Evolutionary conservation across 2,797 vertebrate genomes (phyloP), one percentile per base, ranked within the genome.

Genomic region (Ficedula albicollis): DNA sequence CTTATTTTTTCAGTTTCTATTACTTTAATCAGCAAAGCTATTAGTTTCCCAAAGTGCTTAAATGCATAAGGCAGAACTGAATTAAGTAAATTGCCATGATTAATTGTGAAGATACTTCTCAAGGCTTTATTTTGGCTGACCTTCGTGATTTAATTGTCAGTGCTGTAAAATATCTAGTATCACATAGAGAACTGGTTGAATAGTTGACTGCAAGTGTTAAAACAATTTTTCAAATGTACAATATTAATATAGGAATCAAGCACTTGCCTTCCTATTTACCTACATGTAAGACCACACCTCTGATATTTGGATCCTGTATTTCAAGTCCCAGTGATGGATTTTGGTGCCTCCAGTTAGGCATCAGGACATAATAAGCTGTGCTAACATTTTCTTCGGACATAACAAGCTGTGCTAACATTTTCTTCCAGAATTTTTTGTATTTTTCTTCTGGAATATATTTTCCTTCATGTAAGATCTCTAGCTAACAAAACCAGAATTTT

Each of bases 51-150:
- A 39, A 87, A 93, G n/a, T 83, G 26, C 36, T 59, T 84, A 89
- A 91, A 92, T 70, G 44, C 46, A 52, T 59, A 83, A 90, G 62
- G 55, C 32, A 95, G 87, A 90, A 85, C 32, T 19, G 85, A 93
- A 90, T 92, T 80, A 91, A 90, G 51, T 83, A 94, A 91, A 88
- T 69, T 2, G 2, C 49, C 44, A 44, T 41, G 73, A 92, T 95
- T 95, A 95, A 87, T 79, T 67, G 32, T 67, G 78, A 87, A 89
- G 83, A 85, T 91, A 82, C 29, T 89, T 86, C 43, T 91, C 52
- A 83, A 95, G 66, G 70, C 86, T 85, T 29, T 84, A 76, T 68
- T 92, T 90, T 96, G 90, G 83, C 87, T 96, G 91, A 96, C 94
- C 81, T 95, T 97, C 80, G 44, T 75, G 68, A 81, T 89, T 92